Evolutionary conservation across 2,888 invertebrate genomes (phyloP), one percentile per base, ranked within the genome.

Genomic region (Conops quadrifasciatus): DNA sequence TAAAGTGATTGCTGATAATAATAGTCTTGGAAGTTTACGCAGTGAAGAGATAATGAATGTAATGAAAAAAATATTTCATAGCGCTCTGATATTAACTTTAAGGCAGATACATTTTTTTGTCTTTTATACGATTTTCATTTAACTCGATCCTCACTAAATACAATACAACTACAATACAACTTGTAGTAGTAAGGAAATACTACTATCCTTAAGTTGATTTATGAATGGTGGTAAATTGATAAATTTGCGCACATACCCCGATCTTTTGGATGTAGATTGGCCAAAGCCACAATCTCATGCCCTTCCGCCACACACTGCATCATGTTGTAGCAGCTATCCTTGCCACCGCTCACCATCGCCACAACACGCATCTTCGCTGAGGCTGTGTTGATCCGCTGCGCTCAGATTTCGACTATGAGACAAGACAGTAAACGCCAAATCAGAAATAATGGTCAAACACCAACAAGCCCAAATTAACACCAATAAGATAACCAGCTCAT

Each of bases 261-360:
- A 86, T 88, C 91, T 84, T 89, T 89, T 74, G 97, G 98, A 87
- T 92, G 91, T 79, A 99, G 90, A 89, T 99, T 98, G 78, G 97
- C 98, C 83, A 99, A 88, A 51, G 97, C 98, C 70, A 98, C 95
- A 80, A 99, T 93, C 79, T 87, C 81, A 87, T 99, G 98, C 67
- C 98, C 98, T 83, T 96, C 95, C 78, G 93, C 93, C 77, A 96
- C 91, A 88, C 97, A 98, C 89, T 97, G 95, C 93, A 98, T 93
- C 94, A 99, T 94, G 86, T 98, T 98, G 88, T 94, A 99, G 88
- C 96, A 97, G 88, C 98, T 98, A 88, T 99, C 99, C 88, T 99
- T 99, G 79, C 99, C 99, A 79, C 99, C 99, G 88, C 98, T 98
- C 78, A 96, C 90, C 87, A 96, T 88, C 75, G 94, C 95, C 79